These are phyloP conservation scores for Paradoxurus hermaphroditus DNA, from an alignment of 2,113 vertebrate genomes.

Conservation along the genomic window DNA sequence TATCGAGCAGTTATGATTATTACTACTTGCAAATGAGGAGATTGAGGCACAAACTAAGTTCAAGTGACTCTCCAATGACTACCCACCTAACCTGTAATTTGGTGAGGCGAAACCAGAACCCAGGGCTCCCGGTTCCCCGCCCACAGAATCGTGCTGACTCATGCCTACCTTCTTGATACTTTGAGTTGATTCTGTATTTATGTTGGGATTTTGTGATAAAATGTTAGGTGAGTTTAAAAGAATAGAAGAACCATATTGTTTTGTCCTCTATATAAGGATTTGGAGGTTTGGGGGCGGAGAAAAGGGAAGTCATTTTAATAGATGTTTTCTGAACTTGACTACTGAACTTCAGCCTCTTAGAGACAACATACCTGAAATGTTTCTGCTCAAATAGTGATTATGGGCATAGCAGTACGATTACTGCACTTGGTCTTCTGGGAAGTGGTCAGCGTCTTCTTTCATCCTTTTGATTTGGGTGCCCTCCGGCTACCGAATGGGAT, in stretches of 20 bases:
- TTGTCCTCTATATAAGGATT: neutral
- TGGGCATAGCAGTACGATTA: constrained; percentile 46
- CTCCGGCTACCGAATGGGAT: constrained; percentile 18
- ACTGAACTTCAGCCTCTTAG: constrained; percentile 57
- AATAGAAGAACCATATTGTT: neutral
- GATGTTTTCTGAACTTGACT: constrained; percentile 52
- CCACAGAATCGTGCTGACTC: neutral
- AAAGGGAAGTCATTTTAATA: constrained; percentile 25
- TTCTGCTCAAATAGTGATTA: constrained; percentile 60
- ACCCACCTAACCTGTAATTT: neutral
- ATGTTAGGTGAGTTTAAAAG: neutral
- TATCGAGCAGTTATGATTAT: neutral
- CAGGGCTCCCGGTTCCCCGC: neutral
- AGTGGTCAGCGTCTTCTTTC: constrained; percentile 45
- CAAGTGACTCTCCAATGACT: neutral
- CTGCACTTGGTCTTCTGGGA: constrained; percentile 55
- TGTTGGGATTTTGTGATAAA: neutral
- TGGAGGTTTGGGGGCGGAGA: neutral
- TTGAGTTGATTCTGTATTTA: neutral
- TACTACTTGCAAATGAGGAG: constrained; percentile 7
- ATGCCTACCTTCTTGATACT: neutral
- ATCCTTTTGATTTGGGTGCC: constrained; percentile 58
- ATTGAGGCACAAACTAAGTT: neutral
- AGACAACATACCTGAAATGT: constrained; percentile 50
- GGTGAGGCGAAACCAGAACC: neutral